Percentiles rank a stretch among this genome's conserved stretches.
Evolutionary conservation across 2,113 vertebrate genomes (phyloP).

Genomic region (Cichladusa arquata): DNA sequence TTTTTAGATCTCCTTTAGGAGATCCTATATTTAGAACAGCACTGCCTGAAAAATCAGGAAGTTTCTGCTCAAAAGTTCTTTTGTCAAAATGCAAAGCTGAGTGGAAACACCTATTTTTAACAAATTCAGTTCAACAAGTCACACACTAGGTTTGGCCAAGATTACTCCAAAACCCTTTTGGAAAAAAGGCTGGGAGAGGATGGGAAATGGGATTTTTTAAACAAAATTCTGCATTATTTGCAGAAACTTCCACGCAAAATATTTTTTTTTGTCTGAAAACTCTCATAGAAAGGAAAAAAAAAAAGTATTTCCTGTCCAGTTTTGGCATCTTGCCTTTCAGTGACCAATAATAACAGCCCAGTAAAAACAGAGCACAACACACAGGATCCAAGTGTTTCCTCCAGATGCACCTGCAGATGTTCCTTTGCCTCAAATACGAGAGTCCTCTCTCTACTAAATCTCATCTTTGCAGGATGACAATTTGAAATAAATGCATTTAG

Average conservation of each 20-base stretch:
- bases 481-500: not conserved
- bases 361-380: slow-evolving; percentile 4
- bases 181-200: not conserved
- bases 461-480: not conserved
- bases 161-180: not conserved
- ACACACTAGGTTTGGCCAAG: not conserved
- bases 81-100: not conserved
- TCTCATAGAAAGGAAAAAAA: not conserved
- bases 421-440: not conserved
- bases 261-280: not conserved
- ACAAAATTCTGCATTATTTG: not conserved
- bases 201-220: not conserved
- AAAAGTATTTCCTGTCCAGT: slow-evolving; percentile 5
- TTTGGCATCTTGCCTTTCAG: slow-evolving; percentile 47
- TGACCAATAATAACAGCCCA: slow-evolving; percentile 32
- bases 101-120: not conserved
- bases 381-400: slow-evolving; percentile 68
- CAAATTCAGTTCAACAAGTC: not conserved
- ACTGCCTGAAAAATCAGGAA: not conserved
- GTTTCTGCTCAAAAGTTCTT: not conserved
- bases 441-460: not conserved
- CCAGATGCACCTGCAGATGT: slow-evolving; percentile 50
- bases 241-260: not conserved
- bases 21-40: not conserved
- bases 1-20: not conserved